Evolutionary conservation across 2,888 invertebrate species (phyloP), one percentile per base, ranked within the genome.

Genomic region (Nasonovia ribisnigri): DNA sequence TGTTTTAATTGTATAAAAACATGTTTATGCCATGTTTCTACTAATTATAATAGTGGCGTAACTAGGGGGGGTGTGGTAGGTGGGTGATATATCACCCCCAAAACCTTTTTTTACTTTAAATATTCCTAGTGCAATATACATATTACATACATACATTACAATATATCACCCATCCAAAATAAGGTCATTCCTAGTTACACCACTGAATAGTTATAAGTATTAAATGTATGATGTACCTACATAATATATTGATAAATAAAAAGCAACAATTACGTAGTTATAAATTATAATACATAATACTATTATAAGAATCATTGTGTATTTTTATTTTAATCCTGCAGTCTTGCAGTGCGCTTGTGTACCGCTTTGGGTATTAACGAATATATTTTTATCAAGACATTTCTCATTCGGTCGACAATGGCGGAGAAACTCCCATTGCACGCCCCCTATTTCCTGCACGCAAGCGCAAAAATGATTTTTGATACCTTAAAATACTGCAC

Each of bases 261-360:
- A 77, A 77, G 42, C 36, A 77, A 8, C 67, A 36, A 67, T 77
- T 36, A 77, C 20, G 36, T 8, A 20, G 36, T 36, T 24, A 36
- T 36, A 77, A 36, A 36, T n/a, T 5, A 16, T 67, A 16, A n/a
- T 36, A n/a, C 4, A 67, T 5, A 6, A 77, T 77, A 36, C 8
- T 36, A 77, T 77, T 42, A 42, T n/a, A 51, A 87, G 26, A 88
- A 16, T 51, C n/a, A 60, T 36, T 90, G 16, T 36, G n/a, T 42
- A 29, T 26, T 46, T 51, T 43, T 36, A 95, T 95, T 95, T 95
- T 90, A 24, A 20, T 51, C 26, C 8, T 36, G 77, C 36, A 20
- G 54, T 29, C 1, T n/a, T 43, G 11, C 36, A 77, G 20, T 86
- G 86, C 36, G 24, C 36, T 20, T 43, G 20, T 86, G 60, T 86